phyloP scores from a whole-genome alignment of 2,888 invertebrate species.

The Heliconius hortense region DNA sequence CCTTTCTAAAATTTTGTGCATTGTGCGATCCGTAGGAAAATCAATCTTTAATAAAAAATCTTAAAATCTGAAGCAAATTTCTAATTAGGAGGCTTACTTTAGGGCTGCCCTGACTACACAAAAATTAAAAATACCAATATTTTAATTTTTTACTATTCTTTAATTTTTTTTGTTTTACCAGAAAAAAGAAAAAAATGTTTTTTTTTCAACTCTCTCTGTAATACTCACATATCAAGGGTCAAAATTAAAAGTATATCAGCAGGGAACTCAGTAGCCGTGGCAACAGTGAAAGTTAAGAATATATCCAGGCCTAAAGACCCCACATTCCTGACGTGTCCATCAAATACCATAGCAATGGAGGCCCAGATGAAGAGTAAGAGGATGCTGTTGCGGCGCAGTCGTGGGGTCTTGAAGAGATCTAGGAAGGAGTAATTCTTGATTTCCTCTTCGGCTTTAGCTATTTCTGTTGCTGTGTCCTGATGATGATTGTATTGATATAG shows the following conservation, averaged over 20 bases:
- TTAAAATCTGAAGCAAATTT: too few species aligned
- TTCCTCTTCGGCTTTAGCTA: constrained; percentile 86
- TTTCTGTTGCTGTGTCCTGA: constrained; percentile 85
- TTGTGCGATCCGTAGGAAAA: too few species aligned
- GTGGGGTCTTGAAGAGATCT: constrained; percentile 89
- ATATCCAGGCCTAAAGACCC: constrained; percentile 90
- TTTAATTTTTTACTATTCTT: too few species aligned
- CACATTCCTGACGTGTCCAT: constrained; percentile 94
- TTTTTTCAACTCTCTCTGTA: too few species aligned
- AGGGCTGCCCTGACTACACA: background rate
- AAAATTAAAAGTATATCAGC: constrained; percentile 89
- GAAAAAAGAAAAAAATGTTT: too few species aligned
- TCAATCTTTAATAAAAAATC: background rate
- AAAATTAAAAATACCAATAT: too few species aligned
- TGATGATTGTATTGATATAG: constrained; percentile 52
- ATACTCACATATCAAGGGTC: constrained; percentile 83
- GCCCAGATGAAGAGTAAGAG: constrained; percentile 92
- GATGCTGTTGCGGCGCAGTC: constrained; percentile 86
- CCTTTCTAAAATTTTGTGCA: too few species aligned
- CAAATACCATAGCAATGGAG: constrained; percentile 91
- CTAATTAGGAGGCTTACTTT: background rate
- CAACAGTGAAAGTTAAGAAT: constrained; percentile 91
- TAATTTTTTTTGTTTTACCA: too few species aligned
- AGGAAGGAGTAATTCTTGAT: constrained; percentile 87
- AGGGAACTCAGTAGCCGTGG: constrained; percentile 91